These are phyloP conservation scores for Penaeus chinensis DNA, from an alignment of 1,140 invertebrate genomes.

Conservation along the genomic window DNA sequence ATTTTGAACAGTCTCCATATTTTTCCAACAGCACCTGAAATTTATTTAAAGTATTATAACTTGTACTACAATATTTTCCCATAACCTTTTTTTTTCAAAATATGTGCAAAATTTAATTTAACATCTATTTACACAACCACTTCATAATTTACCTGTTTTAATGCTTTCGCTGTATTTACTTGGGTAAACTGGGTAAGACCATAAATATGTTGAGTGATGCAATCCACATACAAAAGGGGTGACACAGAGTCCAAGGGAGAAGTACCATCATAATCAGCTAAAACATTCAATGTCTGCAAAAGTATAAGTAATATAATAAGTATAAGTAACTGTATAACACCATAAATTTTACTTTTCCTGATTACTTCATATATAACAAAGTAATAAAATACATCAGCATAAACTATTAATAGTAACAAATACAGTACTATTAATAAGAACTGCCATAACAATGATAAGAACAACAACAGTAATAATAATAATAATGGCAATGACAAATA, in stretches of 20 bases:
- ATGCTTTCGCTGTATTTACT: slow-evolving; percentile 73
- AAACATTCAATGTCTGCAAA: slow-evolving; percentile 44
- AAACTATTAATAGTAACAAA: no score
- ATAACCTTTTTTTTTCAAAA: background rate
- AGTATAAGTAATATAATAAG: background rate
- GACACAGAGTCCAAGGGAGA: slow-evolving; percentile 39
- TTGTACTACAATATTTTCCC: background rate
- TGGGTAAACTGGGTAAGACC: slow-evolving; percentile 80
- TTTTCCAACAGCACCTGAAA: slow-evolving; percentile 81
- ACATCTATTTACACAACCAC: background rate
- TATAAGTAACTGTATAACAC: no score
- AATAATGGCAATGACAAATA: no score
- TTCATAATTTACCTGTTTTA: slow-evolving; percentile 27
- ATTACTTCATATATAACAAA: no score
- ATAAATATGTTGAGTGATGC: slow-evolving; percentile 78
- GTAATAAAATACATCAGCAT: no score
- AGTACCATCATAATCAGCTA: slow-evolving; percentile 34
- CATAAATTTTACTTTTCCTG: no score
- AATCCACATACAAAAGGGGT: slow-evolving; percentile 66
- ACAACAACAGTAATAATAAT: no score
- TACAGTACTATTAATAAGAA: no score
- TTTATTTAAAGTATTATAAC: slow-evolving; percentile 66
- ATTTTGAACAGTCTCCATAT: slow-evolving; percentile 76
- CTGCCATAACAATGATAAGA: no score
- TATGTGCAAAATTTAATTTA: background rate